Conservation (phyloP, 1,140 invertebrate species). For the Hylaeus volcanicus region DNA sequence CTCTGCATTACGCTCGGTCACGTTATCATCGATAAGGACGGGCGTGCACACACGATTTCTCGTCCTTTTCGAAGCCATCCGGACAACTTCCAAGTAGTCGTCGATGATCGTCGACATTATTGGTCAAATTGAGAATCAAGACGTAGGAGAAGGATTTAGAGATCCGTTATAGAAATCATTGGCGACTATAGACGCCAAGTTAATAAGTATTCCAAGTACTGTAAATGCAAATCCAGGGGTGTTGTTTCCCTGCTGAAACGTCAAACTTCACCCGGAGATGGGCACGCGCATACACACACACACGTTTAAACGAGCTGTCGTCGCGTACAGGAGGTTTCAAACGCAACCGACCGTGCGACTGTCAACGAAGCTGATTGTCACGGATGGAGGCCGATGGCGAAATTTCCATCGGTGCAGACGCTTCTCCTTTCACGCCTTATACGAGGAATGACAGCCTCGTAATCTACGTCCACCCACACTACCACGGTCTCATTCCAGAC, state of each 20-base stretch:
- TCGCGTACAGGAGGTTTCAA: conserved; percentile 19
- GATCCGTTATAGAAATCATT: too few species aligned
- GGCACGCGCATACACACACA: background rate
- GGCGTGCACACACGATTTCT: conserved; percentile 27
- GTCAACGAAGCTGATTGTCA: conserved; percentile 56
- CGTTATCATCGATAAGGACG: conserved; percentile 67
- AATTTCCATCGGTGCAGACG: conserved; percentile 59
- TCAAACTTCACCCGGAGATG: conserved; percentile 7
- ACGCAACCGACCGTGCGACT: conserved; percentile 31
- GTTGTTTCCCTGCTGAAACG: background rate
- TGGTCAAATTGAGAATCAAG: too few species aligned
- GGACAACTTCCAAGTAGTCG: too few species aligned
- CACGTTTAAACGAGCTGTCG: conserved; percentile 29
- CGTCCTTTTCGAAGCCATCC: too few species aligned
- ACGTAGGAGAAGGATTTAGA: too few species aligned
- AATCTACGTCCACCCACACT: conserved; percentile 66
- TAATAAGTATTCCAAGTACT: too few species aligned
- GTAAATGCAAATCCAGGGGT: background rate
- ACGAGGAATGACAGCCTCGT: conserved; percentile 62
- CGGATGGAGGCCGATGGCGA: conserved; percentile 37
- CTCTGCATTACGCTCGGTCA: conserved; percentile 65
- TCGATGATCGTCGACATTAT: too few species aligned
- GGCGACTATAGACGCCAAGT: too few species aligned
- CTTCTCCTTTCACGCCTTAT: conserved; percentile 66
- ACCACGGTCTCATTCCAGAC: conserved; percentile 40